phyloP scores from a whole-genome alignment of 1,140 invertebrate species.

The Conus ventricosus region DNA sequence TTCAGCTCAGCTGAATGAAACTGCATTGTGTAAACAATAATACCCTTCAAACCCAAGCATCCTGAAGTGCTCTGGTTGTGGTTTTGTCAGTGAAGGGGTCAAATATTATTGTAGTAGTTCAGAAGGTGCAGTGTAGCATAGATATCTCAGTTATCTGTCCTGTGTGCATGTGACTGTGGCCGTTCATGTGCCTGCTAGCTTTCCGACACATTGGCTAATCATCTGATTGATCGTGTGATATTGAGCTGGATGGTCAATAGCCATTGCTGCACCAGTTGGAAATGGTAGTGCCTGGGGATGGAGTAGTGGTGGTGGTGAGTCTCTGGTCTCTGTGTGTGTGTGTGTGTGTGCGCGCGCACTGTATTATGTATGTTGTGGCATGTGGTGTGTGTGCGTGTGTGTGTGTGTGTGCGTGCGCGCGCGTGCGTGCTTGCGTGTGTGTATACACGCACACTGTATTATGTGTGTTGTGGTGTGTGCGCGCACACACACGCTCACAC shows the following conservation, averaged over 20 bases:
- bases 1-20: no score
- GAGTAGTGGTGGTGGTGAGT: background rate
- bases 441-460: background rate
- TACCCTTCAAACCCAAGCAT: no score
- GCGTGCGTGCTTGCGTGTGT: background rate
- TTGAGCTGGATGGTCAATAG: background rate
- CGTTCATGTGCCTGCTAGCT: background rate
- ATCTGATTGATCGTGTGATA: background rate
- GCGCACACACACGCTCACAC: background rate
- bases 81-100: no score
- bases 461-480: background rate
- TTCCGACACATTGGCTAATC: background rate
- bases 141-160: no score
- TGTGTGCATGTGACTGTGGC: background rate
- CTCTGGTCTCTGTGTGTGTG: background rate
- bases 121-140: no score
- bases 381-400: conserved; percentile 20
- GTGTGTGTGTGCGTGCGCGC: conserved; percentile 16
- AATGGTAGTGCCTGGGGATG: background rate
- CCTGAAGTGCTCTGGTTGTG: no score
- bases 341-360: background rate
- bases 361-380: background rate
- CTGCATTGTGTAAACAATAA: no score
- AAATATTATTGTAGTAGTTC: no score
- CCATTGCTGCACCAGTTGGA: background rate